phyloP scores from a whole-genome alignment of 2,888 invertebrate genomes.

The Dione vanillae region DNA sequence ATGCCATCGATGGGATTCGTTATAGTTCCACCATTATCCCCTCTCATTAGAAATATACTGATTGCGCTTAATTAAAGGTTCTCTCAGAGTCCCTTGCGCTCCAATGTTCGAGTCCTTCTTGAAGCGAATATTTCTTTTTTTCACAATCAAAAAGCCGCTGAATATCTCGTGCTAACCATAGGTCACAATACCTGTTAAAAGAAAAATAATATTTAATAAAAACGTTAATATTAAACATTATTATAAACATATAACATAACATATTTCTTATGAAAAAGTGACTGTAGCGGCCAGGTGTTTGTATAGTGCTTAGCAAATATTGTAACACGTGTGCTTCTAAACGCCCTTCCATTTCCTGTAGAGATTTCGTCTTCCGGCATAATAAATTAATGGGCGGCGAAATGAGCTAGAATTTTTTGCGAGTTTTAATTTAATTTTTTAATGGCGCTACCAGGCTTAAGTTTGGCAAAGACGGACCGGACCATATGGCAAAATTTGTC shows the following conservation, averaged over 20 bases:
- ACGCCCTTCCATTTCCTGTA: conserved; percentile 81
- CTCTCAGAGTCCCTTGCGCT: conserved; percentile 75
- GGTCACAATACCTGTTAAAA: conserved; percentile 76
- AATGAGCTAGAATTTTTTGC: conserved; percentile 67
- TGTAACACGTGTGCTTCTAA: conserved; percentile 80
- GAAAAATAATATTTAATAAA: conserved; percentile 54
- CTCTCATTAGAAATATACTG: conserved; percentile 84
- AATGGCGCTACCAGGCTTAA: conserved; percentile 65
- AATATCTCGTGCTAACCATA: conserved; percentile 79
- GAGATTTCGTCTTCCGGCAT: conserved; percentile 83
- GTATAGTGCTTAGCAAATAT: conserved; percentile 79
- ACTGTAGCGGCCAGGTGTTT: conserved; percentile 76
- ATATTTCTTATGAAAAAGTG: conserved; percentile 54
- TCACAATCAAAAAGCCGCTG: conserved; percentile 80
- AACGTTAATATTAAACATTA: conserved; percentile 50
- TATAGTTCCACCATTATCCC: conserved; percentile 81
- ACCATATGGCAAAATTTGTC: conserved; percentile 66
- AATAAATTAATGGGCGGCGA: conserved; percentile 76
- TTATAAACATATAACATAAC: conserved; percentile 32
- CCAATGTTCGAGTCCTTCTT: conserved; percentile 69
- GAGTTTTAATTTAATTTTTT: conserved; percentile 62
- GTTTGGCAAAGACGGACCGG: conserved; percentile 54
- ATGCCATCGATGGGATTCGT: conserved; percentile 81
- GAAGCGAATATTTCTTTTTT: conserved; percentile 79
- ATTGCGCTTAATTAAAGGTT: conserved; percentile 83